Conservation (phyloP, 2,888 invertebrate species). For the Epiblema foenella region DNA sequence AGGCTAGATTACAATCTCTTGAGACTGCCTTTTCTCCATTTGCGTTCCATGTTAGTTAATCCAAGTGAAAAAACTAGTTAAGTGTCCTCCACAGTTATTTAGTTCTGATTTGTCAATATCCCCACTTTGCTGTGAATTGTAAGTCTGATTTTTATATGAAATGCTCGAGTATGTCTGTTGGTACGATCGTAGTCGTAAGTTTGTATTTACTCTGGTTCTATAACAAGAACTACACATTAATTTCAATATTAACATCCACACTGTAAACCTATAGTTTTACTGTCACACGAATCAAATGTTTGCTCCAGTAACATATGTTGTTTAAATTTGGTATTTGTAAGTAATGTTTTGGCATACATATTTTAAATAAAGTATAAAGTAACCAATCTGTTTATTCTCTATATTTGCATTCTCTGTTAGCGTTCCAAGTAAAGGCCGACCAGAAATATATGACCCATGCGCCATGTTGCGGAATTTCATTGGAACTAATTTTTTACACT, state of each 20-base stretch:
- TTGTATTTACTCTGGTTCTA: slow-evolving; percentile 55
- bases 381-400: slow-evolving; percentile 48
- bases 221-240: slow-evolving; percentile 28
- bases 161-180: slow-evolving; percentile 65
- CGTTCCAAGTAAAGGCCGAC: too few relatives aligned
- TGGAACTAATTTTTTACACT: too few relatives aligned
- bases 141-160: slow-evolving; percentile 78
- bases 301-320: slow-evolving; percentile 34
- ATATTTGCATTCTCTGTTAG: slow-evolving; percentile 23
- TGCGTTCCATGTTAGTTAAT: not conserved
- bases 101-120: slow-evolving; percentile 9
- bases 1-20: not conserved
- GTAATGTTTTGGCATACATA: slow-evolving; percentile 76
- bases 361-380: slow-evolving; percentile 68
- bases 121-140: slow-evolving; percentile 56
- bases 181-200: slow-evolving; percentile 66
- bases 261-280: slow-evolving; percentile 27
- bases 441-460: too few relatives aligned
- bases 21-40: not conserved
- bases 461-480: too few relatives aligned
- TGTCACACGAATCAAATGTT: slow-evolving; percentile 19
- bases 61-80: not conserved
- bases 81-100: not conserved
- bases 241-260: slow-evolving; percentile 35
- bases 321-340: slow-evolving; percentile 63